Evolutionary conservation across 2,888 invertebrate species (phyloP).

Genomic region (Slavum lentiscoides): DNA sequence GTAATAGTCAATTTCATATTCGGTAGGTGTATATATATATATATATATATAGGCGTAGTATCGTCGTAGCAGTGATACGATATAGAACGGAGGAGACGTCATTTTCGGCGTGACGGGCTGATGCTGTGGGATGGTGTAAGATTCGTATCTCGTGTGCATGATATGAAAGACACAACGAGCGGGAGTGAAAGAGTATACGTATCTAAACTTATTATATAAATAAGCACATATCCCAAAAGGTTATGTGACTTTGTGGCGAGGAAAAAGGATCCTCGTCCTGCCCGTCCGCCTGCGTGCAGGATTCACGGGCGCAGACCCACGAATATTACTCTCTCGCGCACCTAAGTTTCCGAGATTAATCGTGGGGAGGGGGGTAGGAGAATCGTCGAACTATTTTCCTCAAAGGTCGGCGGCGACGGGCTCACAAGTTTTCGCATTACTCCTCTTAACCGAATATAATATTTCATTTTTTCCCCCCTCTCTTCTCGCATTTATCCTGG

Average conservation of each 20-base stretch:
- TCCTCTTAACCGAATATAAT: conserved; percentile 27
- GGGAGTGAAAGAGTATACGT: too few species aligned
- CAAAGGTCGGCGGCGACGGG: conserved; percentile 17
- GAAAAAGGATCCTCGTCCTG: conserved; percentile 4
- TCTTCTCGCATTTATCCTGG: conserved; percentile 10
- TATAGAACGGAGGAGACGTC: too few species aligned
- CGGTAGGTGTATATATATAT: too few species aligned
- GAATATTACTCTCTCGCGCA: too few species aligned
- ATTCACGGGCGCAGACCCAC: neutral
- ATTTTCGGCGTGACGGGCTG: too few species aligned
- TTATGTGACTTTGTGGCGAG: conserved; percentile 18
- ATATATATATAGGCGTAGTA: too few species aligned
- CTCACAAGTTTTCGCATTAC: conserved; percentile 36
- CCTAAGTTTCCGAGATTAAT: conserved; percentile 46
- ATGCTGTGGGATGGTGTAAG: too few species aligned
- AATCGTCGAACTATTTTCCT: conserved; percentile 33
- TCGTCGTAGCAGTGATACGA: too few species aligned
- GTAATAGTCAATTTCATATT: too few species aligned
- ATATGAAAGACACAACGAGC: too few species aligned
- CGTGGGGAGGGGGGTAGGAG: too few species aligned
- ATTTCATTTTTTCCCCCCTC: conserved; percentile 31
- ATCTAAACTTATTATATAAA: neutral
- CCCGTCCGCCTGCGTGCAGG: neutral
- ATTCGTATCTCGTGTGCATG: too few species aligned
- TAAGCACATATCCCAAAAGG: neutral